Base-by-base conservation (phyloP, 2,113 vertebrate genomes). In the Pica pica region DNA sequence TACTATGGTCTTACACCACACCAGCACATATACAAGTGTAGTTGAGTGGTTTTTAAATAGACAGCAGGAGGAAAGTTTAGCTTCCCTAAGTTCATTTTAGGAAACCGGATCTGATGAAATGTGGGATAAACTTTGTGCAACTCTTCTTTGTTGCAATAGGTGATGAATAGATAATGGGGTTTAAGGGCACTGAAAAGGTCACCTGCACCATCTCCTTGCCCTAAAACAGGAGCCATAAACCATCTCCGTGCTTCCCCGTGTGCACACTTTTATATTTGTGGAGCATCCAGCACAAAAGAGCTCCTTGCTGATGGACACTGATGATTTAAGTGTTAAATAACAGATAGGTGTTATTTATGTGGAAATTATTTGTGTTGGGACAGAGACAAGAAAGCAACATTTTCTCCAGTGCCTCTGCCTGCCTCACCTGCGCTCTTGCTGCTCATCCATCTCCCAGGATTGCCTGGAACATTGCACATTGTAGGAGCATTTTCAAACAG, bases 401-500 rank as follows among this genome's bases (percentile, higher is more conserved):
- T 95, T 95, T 89, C 89, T 95, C 44, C 74, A 47, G 52, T 68
- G 89, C 89, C 56, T 95, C 83, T 91, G 93, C 80, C 89, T 91
- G 94, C 83, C 93, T 97, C 94, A 96, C 94, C 91, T 95, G 95
- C 91, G 57, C 65, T 96, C 89, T 90, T 6, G 0, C 89, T 75
- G 80, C 89, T 92, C 95, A 97, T 96, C 94, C 93, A 96, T 97
- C 95, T 97, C 93, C 87, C 87, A 68, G 69, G 94, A 96, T 94
- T 94, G 96, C 94, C 87, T 87, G 65, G 89, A 95, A 97, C 93
- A 61, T 57, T 89, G 89, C 89, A 92, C 94, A 95, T 91, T 91
- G 91, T 44, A 93, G 71, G 49, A 97, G 91, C 93, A 97, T 96
- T 97, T 97, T 95, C 89, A 96, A 96, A 95, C 94, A 95, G 94